Conservation (phyloP, 2,113 vertebrate species). For the Psettodes erumei region DNA sequence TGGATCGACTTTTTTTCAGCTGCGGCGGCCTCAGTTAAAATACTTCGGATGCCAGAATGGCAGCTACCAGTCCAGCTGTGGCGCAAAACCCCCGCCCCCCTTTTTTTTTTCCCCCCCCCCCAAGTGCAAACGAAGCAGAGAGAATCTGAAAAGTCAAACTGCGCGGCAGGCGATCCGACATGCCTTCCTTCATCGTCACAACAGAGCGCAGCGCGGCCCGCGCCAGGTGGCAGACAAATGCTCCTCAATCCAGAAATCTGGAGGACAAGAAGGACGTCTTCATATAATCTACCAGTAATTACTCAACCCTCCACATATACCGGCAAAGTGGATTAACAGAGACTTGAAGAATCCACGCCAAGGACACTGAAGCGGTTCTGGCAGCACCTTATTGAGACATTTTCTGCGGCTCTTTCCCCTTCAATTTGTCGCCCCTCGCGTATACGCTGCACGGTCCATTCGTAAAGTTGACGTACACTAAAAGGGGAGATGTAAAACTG, state of each 20-base stretch:
- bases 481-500: neutral
- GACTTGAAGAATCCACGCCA: too few species aligned
- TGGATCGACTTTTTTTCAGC: constrained; percentile 7
- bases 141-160: neutral
- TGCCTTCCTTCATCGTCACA: neutral
- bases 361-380: too few species aligned
- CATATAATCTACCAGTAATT: too few species aligned
- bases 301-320: too few species aligned
- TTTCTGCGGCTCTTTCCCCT: too few species aligned
- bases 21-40: constrained; percentile 4
- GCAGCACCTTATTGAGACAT: too few species aligned
- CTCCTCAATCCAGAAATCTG: neutral
- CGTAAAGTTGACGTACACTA: neutral
- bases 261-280: too few species aligned
- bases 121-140: neutral
- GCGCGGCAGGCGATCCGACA: neutral
- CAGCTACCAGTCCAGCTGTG: neutral
- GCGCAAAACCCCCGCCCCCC: too few species aligned
- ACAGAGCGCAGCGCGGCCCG: neutral
- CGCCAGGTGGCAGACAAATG: neutral
- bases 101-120: too few species aligned
- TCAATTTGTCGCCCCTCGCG: too few species aligned
- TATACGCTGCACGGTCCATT: too few species aligned
- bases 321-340: too few species aligned
- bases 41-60: neutral